Conservation (phyloP, 2,113 vertebrate genomes). For the Anoura caudifer region DNA sequence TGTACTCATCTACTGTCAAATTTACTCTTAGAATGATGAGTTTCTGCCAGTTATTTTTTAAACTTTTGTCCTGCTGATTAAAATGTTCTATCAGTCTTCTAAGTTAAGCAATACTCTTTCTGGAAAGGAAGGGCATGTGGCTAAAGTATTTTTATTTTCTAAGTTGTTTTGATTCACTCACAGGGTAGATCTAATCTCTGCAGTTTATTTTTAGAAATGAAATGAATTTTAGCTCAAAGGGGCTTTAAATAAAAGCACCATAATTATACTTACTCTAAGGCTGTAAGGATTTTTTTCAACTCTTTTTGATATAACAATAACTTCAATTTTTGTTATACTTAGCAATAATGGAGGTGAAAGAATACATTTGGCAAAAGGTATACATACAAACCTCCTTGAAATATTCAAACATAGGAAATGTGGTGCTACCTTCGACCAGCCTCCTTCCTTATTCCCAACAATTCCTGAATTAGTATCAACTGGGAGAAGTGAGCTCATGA, state of each 20-base stretch:
- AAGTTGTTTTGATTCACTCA: slow-evolving; percentile 29
- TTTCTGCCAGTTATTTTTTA: slow-evolving; percentile 20
- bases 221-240: slow-evolving; percentile 33
- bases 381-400: not conserved
- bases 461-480: not conserved
- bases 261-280: slow-evolving; percentile 13
- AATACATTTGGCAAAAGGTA: not conserved
- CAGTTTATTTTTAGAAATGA: slow-evolving; percentile 36
- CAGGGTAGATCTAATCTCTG: slow-evolving; percentile 36
- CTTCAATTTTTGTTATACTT: slow-evolving; percentile 12
- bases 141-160: slow-evolving; percentile 21
- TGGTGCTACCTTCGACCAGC: not conserved
- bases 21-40: not conserved
- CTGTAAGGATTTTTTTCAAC: not conserved
- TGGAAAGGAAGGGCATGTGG: slow-evolving; percentile 4
- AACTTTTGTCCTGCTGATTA: not conserved
- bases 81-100: not conserved
- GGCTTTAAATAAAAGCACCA: slow-evolving; percentile 29
- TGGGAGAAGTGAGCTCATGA: not conserved
- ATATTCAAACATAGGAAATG: not conserved
- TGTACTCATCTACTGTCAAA: not conserved
- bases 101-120: not conserved
- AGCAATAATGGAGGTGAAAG: slow-evolving; percentile 1
- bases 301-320: slow-evolving; percentile 25
- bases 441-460: not conserved